phyloP scores from a whole-genome alignment of 2,113 vertebrate species.

The Daphoenositta chrysoptera region DNA sequence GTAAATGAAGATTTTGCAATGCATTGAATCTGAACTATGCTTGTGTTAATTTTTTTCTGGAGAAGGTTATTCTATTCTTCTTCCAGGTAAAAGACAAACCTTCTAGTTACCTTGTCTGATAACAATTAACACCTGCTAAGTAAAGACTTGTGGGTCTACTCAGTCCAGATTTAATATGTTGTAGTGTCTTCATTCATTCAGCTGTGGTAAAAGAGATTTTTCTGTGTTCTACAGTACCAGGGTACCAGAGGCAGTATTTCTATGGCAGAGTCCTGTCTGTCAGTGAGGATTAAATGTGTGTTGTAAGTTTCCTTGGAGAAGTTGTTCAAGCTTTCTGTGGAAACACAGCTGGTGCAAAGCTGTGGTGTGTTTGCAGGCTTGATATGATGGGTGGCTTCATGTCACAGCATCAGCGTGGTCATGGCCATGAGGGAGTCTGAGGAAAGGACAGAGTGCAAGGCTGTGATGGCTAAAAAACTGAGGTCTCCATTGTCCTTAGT shows the following conservation, averaged over 20 bases:
- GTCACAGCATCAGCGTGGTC: neutral
- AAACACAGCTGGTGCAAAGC: fast-evolving
- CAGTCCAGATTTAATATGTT: neutral
- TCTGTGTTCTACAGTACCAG: neutral
- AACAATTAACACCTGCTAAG: neutral
- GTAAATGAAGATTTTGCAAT: neutral
- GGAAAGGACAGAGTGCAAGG: neutral
- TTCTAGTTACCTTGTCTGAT: neutral
- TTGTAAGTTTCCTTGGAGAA: neutral
- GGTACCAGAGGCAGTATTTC: neutral
- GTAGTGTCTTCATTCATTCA: neutral
- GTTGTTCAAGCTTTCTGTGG: neutral
- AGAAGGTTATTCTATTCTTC: neutral
- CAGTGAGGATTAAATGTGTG: neutral
- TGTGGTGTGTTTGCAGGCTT: neutral
- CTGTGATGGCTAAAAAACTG: neutral
- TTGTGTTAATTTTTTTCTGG: neutral
- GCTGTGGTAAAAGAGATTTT: neutral
- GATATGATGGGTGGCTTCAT: neutral
- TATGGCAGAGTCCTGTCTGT: neutral
- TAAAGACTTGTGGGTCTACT: neutral
- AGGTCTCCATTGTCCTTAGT: neutral
- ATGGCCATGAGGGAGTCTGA: neutral
- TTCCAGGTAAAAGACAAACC: neutral
- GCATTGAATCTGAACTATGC: neutral